Evolutionary conservation across 2,797 vertebrate species (phyloP), one percentile per base, ranked within the genome.

Genomic region (Phalloptychus januarius): DNA sequence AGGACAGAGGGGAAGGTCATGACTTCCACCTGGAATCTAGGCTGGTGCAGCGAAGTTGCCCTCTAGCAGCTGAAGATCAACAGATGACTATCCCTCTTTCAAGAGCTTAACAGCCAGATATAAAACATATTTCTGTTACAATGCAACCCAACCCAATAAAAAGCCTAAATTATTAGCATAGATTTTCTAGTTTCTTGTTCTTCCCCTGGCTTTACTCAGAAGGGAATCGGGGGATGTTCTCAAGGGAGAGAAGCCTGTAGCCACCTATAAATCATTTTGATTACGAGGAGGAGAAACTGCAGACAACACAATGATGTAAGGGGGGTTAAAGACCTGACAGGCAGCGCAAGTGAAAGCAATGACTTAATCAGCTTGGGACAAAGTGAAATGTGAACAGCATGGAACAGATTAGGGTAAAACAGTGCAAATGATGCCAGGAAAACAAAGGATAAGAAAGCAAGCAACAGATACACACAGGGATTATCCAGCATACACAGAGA

Each of bases 321-420:
- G 76, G 77, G 36, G 74, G 69, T 48, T 61, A 28, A 79, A 71
- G 36, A 86, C 81, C 74, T 84, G 79, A 79, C 36, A 15, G 74
- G 69, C 75, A 76, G 71, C 76, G 79, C 56, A 44, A 80, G 71
- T 36, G 28, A 10, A 58, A 84, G 77, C 45, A 72, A 61, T 71
- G 77, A 88, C 80, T 90, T 76, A 85, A 79, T 88, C 87, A 80
- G 84, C 63, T 28, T 67, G 82, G 71, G 85, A 89, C 25, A 4
- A 65, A 85, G 77, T 0, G 63, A 83, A 88, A 89, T 83, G 83
- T 88, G 88, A 89, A 90, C 89, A 90, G 89, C 88, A 92, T 87
- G 87, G 74, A 89, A 87, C 86, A 93, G 91, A 91, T 90, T 91
- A 88, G 74, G 76, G 83, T 89, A 83, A 88, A 92, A 86, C 77